These are phyloP conservation scores for Zaprionus bogoriensis DNA, from an alignment of 2,888 invertebrate species.

Conservation along the genomic window DNA sequence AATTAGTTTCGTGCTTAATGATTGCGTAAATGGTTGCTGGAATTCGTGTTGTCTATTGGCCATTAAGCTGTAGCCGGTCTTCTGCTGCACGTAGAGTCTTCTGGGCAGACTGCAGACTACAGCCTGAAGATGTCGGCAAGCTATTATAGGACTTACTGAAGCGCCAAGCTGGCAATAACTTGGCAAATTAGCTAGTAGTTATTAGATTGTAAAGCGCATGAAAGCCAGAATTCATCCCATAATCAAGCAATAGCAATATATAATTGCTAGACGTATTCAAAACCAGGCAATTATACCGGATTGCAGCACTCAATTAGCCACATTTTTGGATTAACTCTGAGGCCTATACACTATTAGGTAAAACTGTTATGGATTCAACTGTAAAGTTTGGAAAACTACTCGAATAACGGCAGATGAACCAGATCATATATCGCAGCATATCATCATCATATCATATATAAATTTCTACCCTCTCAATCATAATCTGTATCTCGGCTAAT, in stretches of 20 bases:
- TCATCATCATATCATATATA: too few relatives aligned
- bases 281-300: constrained; percentile 6
- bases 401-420: too few relatives aligned
- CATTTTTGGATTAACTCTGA: background rate
- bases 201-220: constrained; percentile 34
- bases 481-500: background rate
- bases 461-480: too few relatives aligned
- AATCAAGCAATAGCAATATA: constrained; percentile 14
- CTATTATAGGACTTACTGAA: constrained; percentile 29
- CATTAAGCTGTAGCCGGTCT: constrained; percentile 47
- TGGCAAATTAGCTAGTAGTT: constrained; percentile 44
- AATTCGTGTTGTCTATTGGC: constrained; percentile 65
- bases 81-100: background rate
- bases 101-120: background rate
- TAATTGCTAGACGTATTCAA: constrained; percentile 9
- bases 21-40: constrained; percentile 76
- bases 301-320: background rate
- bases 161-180: constrained; percentile 37
- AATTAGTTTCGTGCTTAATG: constrained; percentile 74
- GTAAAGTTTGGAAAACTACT: background rate
- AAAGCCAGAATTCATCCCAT: constrained; percentile 13
- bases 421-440: background rate
- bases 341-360: background rate
- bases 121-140: background rate
- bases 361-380: background rate